A percentile compares a stretch with the other conserved stretches of the same genome.
phyloP scores from a whole-genome alignment of 1,140 invertebrate genomes.

The Pomphorhynchus laevis region DNA sequence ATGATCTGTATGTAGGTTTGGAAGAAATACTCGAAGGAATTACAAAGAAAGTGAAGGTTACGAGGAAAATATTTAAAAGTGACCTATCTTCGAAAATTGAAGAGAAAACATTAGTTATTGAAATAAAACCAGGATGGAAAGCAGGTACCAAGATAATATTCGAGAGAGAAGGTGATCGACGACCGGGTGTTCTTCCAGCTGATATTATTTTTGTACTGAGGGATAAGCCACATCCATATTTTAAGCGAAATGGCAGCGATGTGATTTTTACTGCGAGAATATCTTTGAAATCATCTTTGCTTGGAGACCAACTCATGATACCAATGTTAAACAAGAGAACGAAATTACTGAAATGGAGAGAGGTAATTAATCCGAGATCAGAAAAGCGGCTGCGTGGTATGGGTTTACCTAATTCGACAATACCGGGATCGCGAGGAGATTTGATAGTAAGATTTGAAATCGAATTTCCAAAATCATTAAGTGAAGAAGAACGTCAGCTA shows the following conservation, averaged over 20 bases:
- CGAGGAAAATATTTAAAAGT: neutral
- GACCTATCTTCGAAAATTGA: constrained; percentile 13
- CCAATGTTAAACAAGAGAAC: too few relatives aligned
- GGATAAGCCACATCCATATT: constrained; percentile 66
- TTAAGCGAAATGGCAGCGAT: constrained; percentile 73
- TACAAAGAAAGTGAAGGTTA: neutral
- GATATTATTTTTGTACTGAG: constrained; percentile 95
- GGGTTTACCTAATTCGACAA: constrained; percentile 71
- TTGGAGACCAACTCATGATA: too few relatives aligned
- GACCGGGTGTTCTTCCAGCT: constrained; percentile 38
- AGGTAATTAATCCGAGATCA: constrained; percentile 61
- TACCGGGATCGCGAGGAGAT: constrained; percentile 52
- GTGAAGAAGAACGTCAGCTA: too few relatives aligned
- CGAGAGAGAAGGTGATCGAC: constrained; percentile 38
- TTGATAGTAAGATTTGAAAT: constrained; percentile 80
- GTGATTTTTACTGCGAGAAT: constrained; percentile 52
- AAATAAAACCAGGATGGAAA: constrained; percentile 33
- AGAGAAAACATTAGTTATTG: constrained; percentile 38
- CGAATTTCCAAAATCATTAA: constrained; percentile 72
- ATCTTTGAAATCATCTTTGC: constrained; percentile 53
- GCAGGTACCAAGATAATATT: constrained; percentile 22
- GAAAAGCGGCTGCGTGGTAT: constrained; percentile 54
- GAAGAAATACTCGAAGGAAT: neutral
- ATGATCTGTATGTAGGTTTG: neutral
- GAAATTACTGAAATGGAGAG: constrained; percentile 44